Conservation (phyloP, 2,797 vertebrate species). For the Pangasius krempfi region DNA sequence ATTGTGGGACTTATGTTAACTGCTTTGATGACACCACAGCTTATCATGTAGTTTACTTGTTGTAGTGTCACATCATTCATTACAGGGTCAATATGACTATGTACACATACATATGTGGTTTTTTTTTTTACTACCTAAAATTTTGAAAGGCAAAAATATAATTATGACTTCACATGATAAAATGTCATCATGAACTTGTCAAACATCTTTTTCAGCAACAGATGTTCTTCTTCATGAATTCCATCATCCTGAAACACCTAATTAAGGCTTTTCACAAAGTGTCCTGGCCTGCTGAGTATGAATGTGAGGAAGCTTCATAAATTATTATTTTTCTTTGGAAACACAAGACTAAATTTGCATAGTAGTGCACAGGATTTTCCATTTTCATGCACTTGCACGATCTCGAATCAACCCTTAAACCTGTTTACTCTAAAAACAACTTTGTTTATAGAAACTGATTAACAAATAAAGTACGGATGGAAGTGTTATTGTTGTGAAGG, state of each 20-base stretch:
- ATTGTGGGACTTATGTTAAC: background rate
- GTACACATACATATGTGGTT: background rate
- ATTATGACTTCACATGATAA: background rate
- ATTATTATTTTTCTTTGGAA: background rate
- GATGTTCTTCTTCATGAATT: background rate
- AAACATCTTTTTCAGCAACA: background rate
- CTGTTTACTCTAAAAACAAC: background rate
- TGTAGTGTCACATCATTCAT: background rate
- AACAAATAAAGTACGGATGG: background rate
- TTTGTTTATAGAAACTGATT: background rate
- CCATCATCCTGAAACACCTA: slow-evolving; percentile 1
- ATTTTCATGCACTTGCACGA: background rate
- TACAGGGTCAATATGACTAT: background rate
- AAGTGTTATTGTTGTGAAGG: background rate
- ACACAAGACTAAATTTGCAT: background rate
- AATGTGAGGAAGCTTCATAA: background rate
- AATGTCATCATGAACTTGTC: background rate
- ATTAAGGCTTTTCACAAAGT: background rate
- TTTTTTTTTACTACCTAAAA: background rate
- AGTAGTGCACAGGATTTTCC: background rate
- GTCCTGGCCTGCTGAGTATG: too few species aligned
- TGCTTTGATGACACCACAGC: background rate
- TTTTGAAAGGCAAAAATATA: background rate
- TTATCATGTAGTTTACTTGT: background rate
- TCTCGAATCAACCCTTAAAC: background rate